Percentiles rank a stretch among this genome's conserved stretches.
phyloP scores from a whole-genome alignment of 2,113 vertebrate genomes.

The Hydrolagus affinis region DNA sequence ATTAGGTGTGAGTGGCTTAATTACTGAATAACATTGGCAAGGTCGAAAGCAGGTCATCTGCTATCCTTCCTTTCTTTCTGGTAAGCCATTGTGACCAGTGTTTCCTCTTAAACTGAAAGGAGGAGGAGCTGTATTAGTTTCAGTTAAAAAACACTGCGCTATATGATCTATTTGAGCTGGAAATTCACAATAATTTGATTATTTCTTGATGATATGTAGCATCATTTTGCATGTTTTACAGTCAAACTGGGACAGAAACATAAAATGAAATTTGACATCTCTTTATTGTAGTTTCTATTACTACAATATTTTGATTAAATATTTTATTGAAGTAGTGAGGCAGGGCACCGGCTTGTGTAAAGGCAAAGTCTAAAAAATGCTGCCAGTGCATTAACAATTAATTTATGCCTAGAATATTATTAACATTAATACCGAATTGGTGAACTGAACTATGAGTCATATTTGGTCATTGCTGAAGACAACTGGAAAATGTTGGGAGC shows the following conservation, averaged over 20 bases:
- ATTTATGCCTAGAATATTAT: not conserved
- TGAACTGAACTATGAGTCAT: not conserved
- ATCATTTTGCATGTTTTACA: constrained; percentile 1
- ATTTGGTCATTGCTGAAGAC: not conserved
- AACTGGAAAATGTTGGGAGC: too few species aligned
- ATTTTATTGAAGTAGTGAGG: not conserved
- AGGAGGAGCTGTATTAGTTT: too few species aligned
- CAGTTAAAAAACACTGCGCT: not conserved
- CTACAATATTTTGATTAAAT: constrained; percentile 6
- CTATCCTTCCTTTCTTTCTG: not conserved
- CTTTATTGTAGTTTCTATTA: constrained; percentile 15
- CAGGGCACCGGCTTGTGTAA: not conserved
- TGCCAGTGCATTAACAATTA: not conserved
- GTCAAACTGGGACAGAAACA: not conserved
- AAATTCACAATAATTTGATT: not conserved
- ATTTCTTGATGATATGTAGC: constrained; percentile 4
- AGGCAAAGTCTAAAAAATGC: not conserved
- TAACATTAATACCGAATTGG: not conserved
- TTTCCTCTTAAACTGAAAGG: too few species aligned
- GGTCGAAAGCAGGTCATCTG: not conserved
- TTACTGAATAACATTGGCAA: not conserved
- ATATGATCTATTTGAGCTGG: not conserved
- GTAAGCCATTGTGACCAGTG: not conserved
- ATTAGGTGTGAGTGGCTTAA: not conserved
- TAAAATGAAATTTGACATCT: not conserved